Evolutionary conservation across 2,113 vertebrate genomes (phyloP).

Genomic region (Procavia capensis): DNA sequence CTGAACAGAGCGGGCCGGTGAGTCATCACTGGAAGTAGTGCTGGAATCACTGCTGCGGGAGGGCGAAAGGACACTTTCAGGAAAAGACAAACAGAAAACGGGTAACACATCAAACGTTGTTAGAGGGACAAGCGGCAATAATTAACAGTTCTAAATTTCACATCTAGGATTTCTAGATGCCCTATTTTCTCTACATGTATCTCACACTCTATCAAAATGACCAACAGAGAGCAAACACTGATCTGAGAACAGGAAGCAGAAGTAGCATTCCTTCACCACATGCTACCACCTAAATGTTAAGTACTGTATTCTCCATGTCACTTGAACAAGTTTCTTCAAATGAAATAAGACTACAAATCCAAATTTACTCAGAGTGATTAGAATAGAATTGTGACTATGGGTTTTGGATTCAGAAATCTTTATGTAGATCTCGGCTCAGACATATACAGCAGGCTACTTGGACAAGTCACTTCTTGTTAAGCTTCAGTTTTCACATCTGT

Average conservation of each 20-base stretch:
- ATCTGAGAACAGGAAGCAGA: neutral
- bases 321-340: neutral
- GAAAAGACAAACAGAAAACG: neutral
- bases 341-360: neutral
- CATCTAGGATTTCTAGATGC: neutral
- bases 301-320: neutral
- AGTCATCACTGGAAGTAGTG: constrained; percentile 98
- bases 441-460: neutral
- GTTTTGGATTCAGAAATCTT: constrained; percentile 7
- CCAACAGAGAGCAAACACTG: neutral
- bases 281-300: neutral
- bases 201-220: neutral
- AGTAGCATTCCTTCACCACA: neutral
- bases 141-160: neutral
- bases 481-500: constrained; percentile 29
- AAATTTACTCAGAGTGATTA: neutral
- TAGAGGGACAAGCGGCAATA: neutral
- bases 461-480: constrained; percentile 35
- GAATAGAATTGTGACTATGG: neutral
- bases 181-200: neutral
- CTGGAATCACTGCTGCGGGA: constrained; percentile 94
- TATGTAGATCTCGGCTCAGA: neutral
- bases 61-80: neutral
- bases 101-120: neutral
- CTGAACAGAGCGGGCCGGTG: constrained; percentile 96